Percentiles rank a stretch among this genome's conserved stretches.
Conservation (phyloP, 2,888 invertebrate genomes). For the Luffia ferchaultella region DNA sequence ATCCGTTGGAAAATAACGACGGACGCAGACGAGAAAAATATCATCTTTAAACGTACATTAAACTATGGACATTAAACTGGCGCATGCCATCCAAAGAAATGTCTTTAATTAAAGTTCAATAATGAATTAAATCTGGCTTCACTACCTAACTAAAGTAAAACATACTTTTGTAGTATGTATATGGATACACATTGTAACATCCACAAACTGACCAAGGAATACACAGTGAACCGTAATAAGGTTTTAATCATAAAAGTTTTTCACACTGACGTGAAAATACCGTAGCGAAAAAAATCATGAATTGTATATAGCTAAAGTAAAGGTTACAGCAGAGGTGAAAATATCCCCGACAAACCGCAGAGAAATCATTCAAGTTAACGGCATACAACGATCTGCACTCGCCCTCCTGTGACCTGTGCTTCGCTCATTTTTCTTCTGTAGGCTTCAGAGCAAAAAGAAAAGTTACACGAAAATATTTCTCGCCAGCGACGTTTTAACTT, state of each 20-base stretch:
- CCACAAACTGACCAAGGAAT: too few species aligned
- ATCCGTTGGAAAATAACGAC: too few species aligned
- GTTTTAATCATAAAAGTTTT: background rate
- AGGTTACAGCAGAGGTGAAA: constrained; percentile 29
- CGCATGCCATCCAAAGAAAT: too few species aligned
- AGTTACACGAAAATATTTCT: background rate
- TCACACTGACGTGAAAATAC: background rate
- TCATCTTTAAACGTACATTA: too few species aligned
- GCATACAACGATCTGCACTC: constrained; percentile 46
- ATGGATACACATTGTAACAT: too few species aligned
- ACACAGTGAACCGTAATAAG: background rate
- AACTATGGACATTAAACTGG: too few species aligned
- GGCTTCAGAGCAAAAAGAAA: background rate
- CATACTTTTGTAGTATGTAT: too few species aligned
- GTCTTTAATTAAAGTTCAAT: too few species aligned
- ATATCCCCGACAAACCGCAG: constrained; percentile 41
- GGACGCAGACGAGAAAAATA: too few species aligned
- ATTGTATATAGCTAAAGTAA: constrained; percentile 14
- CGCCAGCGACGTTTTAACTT: background rate
- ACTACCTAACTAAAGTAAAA: too few species aligned
- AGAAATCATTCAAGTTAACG: constrained; percentile 48
- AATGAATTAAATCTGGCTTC: background rate
- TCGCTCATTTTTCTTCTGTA: constrained; percentile 30
- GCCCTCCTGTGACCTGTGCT: constrained; percentile 35
- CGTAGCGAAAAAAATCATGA: background rate